Conservation (phyloP, 1,140 invertebrate species). For the Leptinotarsa texana region DNA sequence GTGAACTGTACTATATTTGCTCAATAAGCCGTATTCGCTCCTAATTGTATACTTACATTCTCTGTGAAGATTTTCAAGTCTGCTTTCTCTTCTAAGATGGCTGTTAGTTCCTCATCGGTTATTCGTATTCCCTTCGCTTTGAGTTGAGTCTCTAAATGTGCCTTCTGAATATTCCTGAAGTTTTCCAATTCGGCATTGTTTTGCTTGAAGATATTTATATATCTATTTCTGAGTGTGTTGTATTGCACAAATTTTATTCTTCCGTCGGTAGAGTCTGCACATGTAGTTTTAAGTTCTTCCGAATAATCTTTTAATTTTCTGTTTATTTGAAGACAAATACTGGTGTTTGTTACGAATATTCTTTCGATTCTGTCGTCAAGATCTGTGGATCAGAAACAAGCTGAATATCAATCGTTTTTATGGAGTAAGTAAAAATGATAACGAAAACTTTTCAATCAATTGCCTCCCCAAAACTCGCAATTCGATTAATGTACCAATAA, state of each 20-base stretch:
- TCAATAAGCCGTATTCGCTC: no score
- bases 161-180: conserved; percentile 38
- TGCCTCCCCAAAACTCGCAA: no score
- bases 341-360: conserved; percentile 45
- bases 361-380: conserved; percentile 41
- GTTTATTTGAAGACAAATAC: conserved; percentile 36
- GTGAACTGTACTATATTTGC: no score
- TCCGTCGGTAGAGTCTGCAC: conserved; percentile 35
- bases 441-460: no score
- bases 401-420: no score
- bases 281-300: conserved; percentile 35
- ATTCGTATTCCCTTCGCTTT: conserved; percentile 43
- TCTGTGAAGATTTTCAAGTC: conserved; percentile 49
- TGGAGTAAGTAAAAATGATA: no score
- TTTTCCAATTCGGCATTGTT: conserved; percentile 42
- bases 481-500: no score
- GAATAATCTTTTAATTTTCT: conserved; percentile 45
- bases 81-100: conserved; percentile 38
- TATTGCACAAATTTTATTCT: conserved; percentile 49
- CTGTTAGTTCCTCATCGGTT: conserved; percentile 42
- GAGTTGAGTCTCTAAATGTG: conserved; percentile 39
- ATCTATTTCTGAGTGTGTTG: conserved; percentile 43
- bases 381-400: conserved; percentile 34
- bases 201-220: conserved; percentile 39
- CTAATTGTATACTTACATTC: conserved; percentile 40